Conservation (phyloP, 2,888 invertebrate species). For the Nomada ruficornis region DNA sequence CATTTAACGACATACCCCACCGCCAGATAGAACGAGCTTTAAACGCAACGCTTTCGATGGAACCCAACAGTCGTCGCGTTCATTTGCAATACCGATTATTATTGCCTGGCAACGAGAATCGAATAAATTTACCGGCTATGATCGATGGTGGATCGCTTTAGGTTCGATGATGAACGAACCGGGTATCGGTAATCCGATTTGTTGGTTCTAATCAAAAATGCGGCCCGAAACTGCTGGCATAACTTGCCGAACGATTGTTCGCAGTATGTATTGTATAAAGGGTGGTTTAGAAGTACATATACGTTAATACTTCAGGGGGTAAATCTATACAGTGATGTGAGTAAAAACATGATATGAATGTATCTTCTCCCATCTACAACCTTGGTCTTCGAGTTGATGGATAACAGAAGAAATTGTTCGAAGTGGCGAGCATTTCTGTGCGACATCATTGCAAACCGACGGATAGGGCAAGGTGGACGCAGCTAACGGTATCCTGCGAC, state of each 20-base stretch:
- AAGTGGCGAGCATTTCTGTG: no score
- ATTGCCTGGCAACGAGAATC: neutral
- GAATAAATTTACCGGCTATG: neutral
- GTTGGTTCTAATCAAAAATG: slow-evolving; percentile 19
- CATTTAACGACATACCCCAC: slow-evolving; percentile 14
- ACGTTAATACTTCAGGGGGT: no score
- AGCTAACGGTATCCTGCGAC: no score
- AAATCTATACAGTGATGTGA: no score
- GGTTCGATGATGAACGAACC: neutral
- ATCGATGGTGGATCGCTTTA: neutral
- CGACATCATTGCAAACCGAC: no score
- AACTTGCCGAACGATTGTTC: neutral
- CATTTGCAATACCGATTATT: neutral
- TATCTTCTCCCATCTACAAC: no score
- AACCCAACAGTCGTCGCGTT: neutral
- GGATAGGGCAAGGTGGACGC: no score
- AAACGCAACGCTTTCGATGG: slow-evolving; percentile 8
- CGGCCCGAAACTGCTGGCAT: slow-evolving; percentile 7
- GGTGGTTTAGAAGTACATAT: no score
- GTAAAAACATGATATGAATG: no score
- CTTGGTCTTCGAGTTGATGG: no score
- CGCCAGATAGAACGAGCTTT: neutral
- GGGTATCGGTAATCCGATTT: slow-evolving; percentile 16
- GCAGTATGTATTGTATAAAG: neutral
- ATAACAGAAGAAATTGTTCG: no score